Conservation (phyloP, 2,888 invertebrate genomes). For the Bugula neritina region DNA sequence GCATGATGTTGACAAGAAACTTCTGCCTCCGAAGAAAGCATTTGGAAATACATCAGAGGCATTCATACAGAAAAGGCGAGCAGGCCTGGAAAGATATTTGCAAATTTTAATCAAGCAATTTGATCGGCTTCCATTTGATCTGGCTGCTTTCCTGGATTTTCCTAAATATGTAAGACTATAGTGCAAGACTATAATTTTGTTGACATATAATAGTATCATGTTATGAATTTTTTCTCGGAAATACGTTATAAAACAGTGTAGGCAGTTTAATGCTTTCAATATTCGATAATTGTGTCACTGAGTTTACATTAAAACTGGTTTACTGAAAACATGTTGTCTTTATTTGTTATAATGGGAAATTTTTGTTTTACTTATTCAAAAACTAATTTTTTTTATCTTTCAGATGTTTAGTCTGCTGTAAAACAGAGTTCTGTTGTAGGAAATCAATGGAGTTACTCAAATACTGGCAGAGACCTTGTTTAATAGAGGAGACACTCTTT, state of each 20-base stretch:
- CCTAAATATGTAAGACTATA: slow-evolving; percentile 64
- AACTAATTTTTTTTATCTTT: too few species aligned
- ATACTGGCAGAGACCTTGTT: slow-evolving; percentile 73
- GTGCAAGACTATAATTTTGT: not conserved
- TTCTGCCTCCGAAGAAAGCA: slow-evolving; percentile 86
- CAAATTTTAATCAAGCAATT: slow-evolving; percentile 65
- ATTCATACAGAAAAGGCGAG: slow-evolving; percentile 77
- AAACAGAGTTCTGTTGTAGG: slow-evolving; percentile 57
- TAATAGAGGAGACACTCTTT: slow-evolving; percentile 67
- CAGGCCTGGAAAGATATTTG: slow-evolving; percentile 74
- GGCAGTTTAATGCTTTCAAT: too few species aligned
- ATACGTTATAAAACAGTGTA: too few species aligned
- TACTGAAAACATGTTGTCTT: too few species aligned
- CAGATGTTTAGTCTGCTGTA: too few species aligned
- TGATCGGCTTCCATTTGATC: slow-evolving; percentile 68
- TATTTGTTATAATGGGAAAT: too few species aligned
- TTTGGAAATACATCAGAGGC: slow-evolving; percentile 81
- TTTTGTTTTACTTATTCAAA: too few species aligned
- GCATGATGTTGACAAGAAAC: slow-evolving; percentile 74
- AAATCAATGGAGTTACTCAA: slow-evolving; percentile 78
- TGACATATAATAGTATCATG: too few species aligned
- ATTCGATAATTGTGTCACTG: too few species aligned
- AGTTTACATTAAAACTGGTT: too few species aligned
- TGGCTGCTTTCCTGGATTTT: slow-evolving; percentile 80
- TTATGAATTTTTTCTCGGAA: too few species aligned